Evolutionary conservation across 2,797 vertebrate genomes (phyloP).

Genomic region (Hyperoplus lanceolatus): DNA sequence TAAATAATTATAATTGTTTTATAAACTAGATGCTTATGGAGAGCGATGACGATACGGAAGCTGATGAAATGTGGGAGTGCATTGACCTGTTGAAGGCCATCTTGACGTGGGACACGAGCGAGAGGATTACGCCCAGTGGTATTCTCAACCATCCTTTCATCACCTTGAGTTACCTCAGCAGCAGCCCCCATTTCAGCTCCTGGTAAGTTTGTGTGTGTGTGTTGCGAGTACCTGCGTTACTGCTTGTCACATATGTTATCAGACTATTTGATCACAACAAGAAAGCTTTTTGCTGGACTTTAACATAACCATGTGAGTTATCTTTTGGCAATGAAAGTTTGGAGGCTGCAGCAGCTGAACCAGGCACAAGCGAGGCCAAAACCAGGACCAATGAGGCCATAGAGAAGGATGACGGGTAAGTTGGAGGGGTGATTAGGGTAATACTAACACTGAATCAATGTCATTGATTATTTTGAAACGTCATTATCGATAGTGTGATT

Average conservation of each 20-base stretch:
- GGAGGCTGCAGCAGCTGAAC: neutral
- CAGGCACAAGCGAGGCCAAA: neutral
- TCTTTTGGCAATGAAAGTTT: neutral
- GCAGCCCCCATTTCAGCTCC: neutral
- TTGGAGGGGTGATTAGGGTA: neutral
- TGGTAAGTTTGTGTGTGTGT: neutral
- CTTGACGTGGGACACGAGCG: neutral
- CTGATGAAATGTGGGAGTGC: neutral
- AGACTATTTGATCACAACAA: neutral
- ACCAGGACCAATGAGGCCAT: neutral
- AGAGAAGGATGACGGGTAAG: neutral
- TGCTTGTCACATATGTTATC: neutral
- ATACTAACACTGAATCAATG: neutral
- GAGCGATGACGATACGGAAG: fast-evolving
- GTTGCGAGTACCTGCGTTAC: neutral
- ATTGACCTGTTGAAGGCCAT: conserved; percentile 15
- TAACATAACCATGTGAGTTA: neutral
- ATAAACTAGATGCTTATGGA: neutral
- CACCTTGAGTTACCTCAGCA: neutral
- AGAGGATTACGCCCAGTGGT: conserved; percentile 10
- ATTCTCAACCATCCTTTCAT: conserved; percentile 28
- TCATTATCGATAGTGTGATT: neutral
- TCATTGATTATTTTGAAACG: neutral
- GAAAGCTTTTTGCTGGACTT: neutral
- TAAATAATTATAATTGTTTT: neutral